These are phyloP conservation scores for Chelidonichthys spinosus DNA, from an alignment of 2,797 vertebrate genomes.

Conservation along the genomic window DNA sequence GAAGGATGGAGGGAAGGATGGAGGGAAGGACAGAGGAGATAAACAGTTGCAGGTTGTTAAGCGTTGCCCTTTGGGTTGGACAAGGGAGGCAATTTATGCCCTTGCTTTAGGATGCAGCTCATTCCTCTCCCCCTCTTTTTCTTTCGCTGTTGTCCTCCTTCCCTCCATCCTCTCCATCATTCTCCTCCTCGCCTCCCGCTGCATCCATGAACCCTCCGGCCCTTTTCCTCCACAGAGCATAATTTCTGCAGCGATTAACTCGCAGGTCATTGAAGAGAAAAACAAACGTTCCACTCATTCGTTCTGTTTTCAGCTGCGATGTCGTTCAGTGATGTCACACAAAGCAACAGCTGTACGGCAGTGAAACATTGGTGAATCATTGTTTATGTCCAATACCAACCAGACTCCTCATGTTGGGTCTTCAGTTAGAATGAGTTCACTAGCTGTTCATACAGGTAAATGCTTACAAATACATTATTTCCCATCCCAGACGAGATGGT, in stretches of 20 bases:
- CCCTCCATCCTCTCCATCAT: background rate
- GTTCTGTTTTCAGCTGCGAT: background rate
- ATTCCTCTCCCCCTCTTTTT: background rate
- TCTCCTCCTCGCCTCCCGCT: background rate
- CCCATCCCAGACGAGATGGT: no score
- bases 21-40: conserved; percentile 16
- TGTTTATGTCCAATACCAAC: background rate
- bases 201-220: background rate
- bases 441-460: no score
- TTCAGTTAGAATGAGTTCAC: background rate
- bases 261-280: background rate
- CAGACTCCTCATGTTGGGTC: background rate
- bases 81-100: conserved; percentile 35
- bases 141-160: background rate
- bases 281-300: background rate
- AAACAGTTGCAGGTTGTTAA: conserved; percentile 3
- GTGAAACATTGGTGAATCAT: background rate
- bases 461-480: no score
- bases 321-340: background rate
- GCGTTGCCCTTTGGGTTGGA: conserved; percentile 40
- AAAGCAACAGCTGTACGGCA: background rate
- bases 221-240: background rate
- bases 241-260: background rate
- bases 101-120: conserved; percentile 57
- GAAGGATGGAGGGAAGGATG: background rate